Percentiles rank a stretch among this genome's conserved stretches.
Conservation (phyloP, 2,888 invertebrate genomes). For the Polydrusus tereticollis region DNA sequence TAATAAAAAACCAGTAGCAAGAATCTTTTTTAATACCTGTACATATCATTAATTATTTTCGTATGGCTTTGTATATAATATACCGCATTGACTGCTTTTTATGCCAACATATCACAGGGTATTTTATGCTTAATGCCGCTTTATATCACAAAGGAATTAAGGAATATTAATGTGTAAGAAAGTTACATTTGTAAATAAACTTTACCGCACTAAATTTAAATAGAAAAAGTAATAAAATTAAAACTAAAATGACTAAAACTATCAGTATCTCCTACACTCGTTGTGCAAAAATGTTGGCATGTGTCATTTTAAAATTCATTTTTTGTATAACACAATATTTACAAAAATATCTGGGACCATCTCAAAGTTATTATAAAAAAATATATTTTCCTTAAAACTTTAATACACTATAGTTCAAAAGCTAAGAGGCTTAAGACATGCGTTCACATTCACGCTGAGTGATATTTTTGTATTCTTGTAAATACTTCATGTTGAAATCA, state of each 20-base stretch:
- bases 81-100: slow-evolving; percentile 5
- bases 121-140: slow-evolving; percentile 18
- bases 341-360: too few species aligned
- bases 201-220: not conserved
- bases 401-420: too few species aligned
- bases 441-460: too few species aligned
- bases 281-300: too few species aligned
- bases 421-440: too few species aligned
- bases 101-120: slow-evolving; percentile 4
- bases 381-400: too few species aligned
- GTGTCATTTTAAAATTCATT: too few species aligned
- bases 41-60: slow-evolving; percentile 17
- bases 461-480: too few species aligned
- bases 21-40: slow-evolving; percentile 18
- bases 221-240: not conserved
- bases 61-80: slow-evolving; percentile 8
- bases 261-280: too few species aligned
- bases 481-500: too few species aligned
- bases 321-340: too few species aligned
- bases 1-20: slow-evolving; percentile 20
- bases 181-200: not conserved
- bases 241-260: not conserved
- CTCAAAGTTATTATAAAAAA: too few species aligned
- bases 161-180: slow-evolving; percentile 1
- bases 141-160: slow-evolving; percentile 9